Conservation (phyloP, 2,113 vertebrate genomes). For the Muntiacus muntjak region DNA sequence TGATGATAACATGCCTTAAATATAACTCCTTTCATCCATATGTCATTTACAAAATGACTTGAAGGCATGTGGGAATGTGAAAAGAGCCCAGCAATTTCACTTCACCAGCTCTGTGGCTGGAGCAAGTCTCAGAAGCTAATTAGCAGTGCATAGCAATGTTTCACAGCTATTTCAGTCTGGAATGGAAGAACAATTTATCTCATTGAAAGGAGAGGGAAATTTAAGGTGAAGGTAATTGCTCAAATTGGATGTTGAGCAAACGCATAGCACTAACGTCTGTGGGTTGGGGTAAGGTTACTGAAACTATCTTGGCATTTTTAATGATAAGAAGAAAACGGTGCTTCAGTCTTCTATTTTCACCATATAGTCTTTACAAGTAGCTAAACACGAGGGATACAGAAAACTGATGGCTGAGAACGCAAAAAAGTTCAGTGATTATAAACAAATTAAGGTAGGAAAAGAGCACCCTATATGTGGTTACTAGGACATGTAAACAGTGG, state of each 20-base stretch:
- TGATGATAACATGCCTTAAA: slow-evolving; percentile 19
- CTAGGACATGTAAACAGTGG: background rate
- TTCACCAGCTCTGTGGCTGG: background rate
- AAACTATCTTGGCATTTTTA: slow-evolving; percentile 25
- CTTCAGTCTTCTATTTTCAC: background rate
- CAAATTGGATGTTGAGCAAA: slow-evolving; percentile 37
- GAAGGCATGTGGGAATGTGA: background rate
- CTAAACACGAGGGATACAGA: background rate
- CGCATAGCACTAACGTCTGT: slow-evolving; percentile 7
- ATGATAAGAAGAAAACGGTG: background rate
- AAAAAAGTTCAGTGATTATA: background rate
- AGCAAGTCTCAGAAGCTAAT: slow-evolving; percentile 27
- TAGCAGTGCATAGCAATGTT: slow-evolving; percentile 31
- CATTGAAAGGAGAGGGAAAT: slow-evolving; percentile 32
- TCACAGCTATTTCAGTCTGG: slow-evolving; percentile 37
- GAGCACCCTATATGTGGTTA: background rate
- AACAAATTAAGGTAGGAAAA: background rate
- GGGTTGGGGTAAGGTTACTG: background rate
- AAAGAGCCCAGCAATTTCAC: background rate
- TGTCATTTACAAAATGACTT: slow-evolving; percentile 28
- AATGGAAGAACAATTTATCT: slow-evolving; percentile 45
- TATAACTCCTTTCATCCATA: slow-evolving; percentile 7
- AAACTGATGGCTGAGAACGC: background rate
- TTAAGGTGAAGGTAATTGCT: slow-evolving; percentile 58
- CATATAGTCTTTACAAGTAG: background rate